phyloP scores from a whole-genome alignment of 2,113 vertebrate species.

The Sorex araneus region DNA sequence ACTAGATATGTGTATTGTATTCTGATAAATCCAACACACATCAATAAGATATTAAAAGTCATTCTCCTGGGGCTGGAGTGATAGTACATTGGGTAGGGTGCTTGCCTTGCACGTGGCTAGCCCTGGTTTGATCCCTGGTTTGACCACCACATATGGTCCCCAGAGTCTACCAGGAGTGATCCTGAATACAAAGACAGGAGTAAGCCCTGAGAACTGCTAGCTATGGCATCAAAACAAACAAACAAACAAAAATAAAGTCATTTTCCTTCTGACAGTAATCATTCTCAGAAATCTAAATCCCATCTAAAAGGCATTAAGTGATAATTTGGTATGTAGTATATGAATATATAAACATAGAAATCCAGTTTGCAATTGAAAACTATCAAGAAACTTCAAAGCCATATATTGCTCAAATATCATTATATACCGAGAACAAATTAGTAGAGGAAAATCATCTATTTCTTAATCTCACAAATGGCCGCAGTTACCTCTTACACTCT shows the following conservation, averaged over 20 bases:
- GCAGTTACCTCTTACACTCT: background rate
- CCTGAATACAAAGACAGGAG: too few species aligned
- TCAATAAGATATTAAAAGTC: too few species aligned
- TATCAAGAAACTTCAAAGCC: background rate
- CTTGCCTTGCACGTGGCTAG: background rate
- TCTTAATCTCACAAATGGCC: constrained; percentile 39
- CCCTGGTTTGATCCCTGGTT: too few species aligned
- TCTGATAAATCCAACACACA: too few species aligned
- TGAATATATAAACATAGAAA: constrained; percentile 7
- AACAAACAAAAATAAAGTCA: background rate
- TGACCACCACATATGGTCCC: too few species aligned
- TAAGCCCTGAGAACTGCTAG: too few species aligned
- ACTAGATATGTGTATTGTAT: too few species aligned
- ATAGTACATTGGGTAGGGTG: too few species aligned
- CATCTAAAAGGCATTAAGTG: background rate
- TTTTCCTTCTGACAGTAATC: background rate
- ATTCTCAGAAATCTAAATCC: constrained; percentile 35
- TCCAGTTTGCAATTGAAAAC: constrained; percentile 44
- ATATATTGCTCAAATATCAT: constrained; percentile 32
- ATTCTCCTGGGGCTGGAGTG: too few species aligned
- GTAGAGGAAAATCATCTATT: constrained; percentile 10
- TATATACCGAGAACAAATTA: constrained; percentile 2
- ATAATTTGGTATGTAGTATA: background rate
- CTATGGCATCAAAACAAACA: background rate
- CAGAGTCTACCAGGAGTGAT: too few species aligned